Percentiles rank a stretch among this genome's conserved stretches.
phyloP scores from a whole-genome alignment of 2,888 invertebrate species.

The Tenthredo mesomela region DNA sequence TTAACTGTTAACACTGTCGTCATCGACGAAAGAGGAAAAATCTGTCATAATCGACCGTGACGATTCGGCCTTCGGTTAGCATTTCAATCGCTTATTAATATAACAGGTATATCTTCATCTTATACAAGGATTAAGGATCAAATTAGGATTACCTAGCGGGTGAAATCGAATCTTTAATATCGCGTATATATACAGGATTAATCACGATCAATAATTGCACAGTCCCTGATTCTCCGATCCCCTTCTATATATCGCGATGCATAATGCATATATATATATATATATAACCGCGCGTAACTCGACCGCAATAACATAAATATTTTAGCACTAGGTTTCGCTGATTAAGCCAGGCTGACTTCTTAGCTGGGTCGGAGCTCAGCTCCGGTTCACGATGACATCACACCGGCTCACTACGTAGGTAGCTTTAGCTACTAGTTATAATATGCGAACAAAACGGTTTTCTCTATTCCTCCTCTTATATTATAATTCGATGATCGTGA shows the following conservation, averaged over 20 bases:
- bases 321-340: slow-evolving; percentile 38
- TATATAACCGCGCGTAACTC: background rate
- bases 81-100: background rate
- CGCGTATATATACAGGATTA: too few species aligned
- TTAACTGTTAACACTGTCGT: slow-evolving; percentile 36
- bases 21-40: slow-evolving; percentile 32
- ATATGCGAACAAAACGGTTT: background rate
- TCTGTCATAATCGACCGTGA: slow-evolving; percentile 21
- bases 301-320: slow-evolving; percentile 37
- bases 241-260: slow-evolving; percentile 1
- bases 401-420: slow-evolving; percentile 53
- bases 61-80: background rate
- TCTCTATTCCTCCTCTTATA: slow-evolving; percentile 11
- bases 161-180: background rate
- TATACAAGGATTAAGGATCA: background rate
- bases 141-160: background rate
- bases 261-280: slow-evolving; percentile 35
- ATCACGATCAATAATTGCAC: background rate
- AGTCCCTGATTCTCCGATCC: background rate
- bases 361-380: slow-evolving; percentile 40
- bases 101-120: background rate
- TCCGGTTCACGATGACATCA: slow-evolving; percentile 68
- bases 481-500: background rate
- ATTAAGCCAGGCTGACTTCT: slow-evolving; percentile 37
- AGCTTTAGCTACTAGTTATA: slow-evolving; percentile 20